These are phyloP conservation scores for Criorhina ranunculi DNA, from an alignment of 2,888 invertebrate genomes.

Conservation along the genomic window DNA sequence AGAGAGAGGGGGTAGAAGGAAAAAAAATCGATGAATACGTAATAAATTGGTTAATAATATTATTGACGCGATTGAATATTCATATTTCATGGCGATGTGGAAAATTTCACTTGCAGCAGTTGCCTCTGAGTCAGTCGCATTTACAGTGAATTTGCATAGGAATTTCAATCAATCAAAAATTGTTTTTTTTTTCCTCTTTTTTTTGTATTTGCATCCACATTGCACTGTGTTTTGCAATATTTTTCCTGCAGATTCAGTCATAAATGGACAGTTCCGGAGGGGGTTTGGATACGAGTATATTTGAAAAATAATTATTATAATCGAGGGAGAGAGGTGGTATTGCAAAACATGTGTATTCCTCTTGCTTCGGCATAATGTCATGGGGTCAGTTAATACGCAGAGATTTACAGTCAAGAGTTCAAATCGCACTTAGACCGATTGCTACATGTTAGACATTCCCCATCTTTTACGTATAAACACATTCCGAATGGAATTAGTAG, in stretches of 20 bases:
- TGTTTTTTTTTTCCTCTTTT: constrained; percentile 21
- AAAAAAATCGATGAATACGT: constrained; percentile 45
- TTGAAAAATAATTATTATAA: constrained; percentile 51
- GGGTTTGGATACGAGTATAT: constrained; percentile 16
- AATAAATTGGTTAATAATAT: constrained; percentile 60
- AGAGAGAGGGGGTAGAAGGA: constrained; percentile 7
- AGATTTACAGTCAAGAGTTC: constrained; percentile 56
- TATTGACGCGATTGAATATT: constrained; percentile 67
- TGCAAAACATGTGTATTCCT: constrained; percentile 35
- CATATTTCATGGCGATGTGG: constrained; percentile 59
- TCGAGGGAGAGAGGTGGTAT: constrained; percentile 42
- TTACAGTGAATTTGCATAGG: constrained; percentile 67
- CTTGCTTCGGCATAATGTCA: constrained; percentile 53
- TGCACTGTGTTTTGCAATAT: constrained; percentile 27
- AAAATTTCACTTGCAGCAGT: constrained; percentile 57
- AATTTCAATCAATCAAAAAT: constrained; percentile 74
- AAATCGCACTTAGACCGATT: constrained; percentile 53
- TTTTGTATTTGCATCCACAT: constrained; percentile 18
- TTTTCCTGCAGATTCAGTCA: constrained; percentile 15
- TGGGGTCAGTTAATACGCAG: constrained; percentile 57
- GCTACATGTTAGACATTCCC: constrained; percentile 23
- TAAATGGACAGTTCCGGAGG: constrained; percentile 23
- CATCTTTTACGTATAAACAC: constrained; percentile 8
- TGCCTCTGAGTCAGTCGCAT: constrained; percentile 49
- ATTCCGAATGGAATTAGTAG: constrained; percentile 51